Evolutionary conservation across 2,888 invertebrate genomes (phyloP).

Genomic region (Opisthograptis luteolata): DNA sequence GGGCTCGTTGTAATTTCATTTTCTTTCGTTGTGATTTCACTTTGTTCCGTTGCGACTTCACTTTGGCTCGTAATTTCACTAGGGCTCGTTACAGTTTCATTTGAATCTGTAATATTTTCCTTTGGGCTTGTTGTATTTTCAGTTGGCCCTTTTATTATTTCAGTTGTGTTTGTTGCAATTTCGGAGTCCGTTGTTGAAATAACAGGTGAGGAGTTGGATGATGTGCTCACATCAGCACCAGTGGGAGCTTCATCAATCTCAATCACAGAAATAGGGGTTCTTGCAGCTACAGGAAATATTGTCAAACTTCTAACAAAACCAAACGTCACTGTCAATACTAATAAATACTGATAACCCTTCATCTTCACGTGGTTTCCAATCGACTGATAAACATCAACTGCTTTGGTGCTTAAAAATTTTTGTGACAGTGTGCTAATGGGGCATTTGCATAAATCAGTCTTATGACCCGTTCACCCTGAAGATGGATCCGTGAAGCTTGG

Average conservation of each 20-base stretch:
- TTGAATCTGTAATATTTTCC: background rate
- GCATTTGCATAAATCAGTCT: constrained; percentile 52
- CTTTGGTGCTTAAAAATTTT: constrained; percentile 36
- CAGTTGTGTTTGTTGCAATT: background rate
- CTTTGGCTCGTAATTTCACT: background rate
- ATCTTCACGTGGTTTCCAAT: constrained; percentile 30
- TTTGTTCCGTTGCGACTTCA: background rate
- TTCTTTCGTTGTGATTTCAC: background rate
- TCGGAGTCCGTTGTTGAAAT: background rate
- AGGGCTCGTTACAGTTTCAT: background rate
- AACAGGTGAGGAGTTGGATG: background rate
- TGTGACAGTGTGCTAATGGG: constrained; percentile 41
- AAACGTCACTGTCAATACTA: constrained; percentile 21
- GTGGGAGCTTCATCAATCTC: constrained; percentile 1
- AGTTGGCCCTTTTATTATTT: constrained; percentile 8
- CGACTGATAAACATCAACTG: constrained; percentile 34
- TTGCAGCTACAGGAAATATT: constrained; percentile 23
- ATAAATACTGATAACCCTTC: constrained; percentile 30
- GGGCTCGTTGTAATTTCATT: background rate
- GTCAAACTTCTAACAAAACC: constrained; percentile 31
- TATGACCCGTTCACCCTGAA: constrained; percentile 63
- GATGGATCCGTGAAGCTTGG: constrained; percentile 34
- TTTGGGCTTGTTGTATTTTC: background rate
- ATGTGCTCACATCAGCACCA: background rate
- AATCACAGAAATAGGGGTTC: constrained; percentile 9